These are phyloP conservation scores for Phyllotreta cruciferae DNA, from an alignment of 2,888 invertebrate genomes.

Conservation along the genomic window DNA sequence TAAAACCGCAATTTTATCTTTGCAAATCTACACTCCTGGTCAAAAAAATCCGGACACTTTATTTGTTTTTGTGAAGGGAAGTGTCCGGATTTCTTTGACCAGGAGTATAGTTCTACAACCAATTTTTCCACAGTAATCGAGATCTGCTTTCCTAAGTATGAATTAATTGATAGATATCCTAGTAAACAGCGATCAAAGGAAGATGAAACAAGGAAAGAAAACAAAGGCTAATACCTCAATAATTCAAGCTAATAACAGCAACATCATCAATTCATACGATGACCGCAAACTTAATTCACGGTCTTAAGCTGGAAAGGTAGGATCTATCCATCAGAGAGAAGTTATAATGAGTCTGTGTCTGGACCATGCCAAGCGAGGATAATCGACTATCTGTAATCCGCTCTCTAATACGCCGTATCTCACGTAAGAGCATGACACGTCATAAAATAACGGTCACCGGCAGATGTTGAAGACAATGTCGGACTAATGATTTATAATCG, in stretches of 20 bases:
- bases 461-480: conserved; percentile 41
- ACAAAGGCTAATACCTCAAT: conserved; percentile 30
- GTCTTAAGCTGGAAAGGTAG: conserved; percentile 24
- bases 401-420: conserved; percentile 44
- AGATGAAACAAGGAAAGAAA: conserved; percentile 14
- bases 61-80: too few species aligned
- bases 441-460: conserved; percentile 43
- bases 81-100: too few species aligned
- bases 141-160: neutral
- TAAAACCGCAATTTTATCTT: conserved; percentile 1
- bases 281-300: conserved; percentile 31
- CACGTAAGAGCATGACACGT: conserved; percentile 43
- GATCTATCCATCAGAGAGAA: conserved; percentile 42
- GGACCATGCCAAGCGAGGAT: conserved; percentile 40
- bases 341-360: conserved; percentile 46
- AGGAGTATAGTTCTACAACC: too few species aligned
- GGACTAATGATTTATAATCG: conserved; percentile 44
- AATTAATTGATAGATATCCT: neutral
- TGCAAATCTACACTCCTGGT: neutral
- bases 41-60: too few species aligned
- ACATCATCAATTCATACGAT: conserved; percentile 36
- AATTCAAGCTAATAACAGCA: conserved; percentile 44
- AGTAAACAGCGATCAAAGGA: neutral
- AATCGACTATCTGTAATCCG: conserved; percentile 45
- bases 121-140: too few species aligned